Evolutionary conservation across 2,797 vertebrate species (phyloP).

Genomic region (Ceryle rudis): DNA sequence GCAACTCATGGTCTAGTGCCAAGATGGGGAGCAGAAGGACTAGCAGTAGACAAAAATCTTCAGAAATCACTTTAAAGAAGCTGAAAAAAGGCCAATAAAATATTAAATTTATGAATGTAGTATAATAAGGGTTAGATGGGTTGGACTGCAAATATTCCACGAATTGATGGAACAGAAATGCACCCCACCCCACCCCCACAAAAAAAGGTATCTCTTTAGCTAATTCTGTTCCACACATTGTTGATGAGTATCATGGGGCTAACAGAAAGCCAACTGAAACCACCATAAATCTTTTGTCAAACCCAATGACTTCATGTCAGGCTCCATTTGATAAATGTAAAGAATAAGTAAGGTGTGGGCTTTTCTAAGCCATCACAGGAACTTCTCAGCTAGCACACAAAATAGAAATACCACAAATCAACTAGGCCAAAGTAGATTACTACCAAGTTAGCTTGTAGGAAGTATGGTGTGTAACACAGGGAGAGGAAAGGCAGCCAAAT

Average conservation of each 20-base stretch:
- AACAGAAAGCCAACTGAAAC: background rate
- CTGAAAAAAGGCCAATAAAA: background rate
- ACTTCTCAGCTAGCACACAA: background rate
- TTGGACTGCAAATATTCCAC: background rate
- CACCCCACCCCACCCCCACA: too few species aligned
- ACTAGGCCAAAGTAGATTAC: too few species aligned
- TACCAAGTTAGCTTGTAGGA: background rate
- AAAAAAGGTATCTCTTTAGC: background rate
- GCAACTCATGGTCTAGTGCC: background rate
- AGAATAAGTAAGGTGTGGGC: background rate
- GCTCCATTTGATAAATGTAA: background rate
- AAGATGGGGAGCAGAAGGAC: background rate
- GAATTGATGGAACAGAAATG: background rate
- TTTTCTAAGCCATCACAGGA: background rate
- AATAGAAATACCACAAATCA: background rate
- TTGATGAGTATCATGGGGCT: background rate
- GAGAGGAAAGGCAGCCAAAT: background rate
- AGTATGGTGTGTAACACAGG: background rate
- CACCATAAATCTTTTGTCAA: background rate
- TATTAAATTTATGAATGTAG: background rate
- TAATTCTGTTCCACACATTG: background rate
- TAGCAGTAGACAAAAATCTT: background rate
- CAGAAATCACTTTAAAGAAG: background rate
- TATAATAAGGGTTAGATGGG: background rate
- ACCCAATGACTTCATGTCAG: background rate